phyloP scores from a whole-genome alignment of 2,113 vertebrate species.

The Hippocampus guttulatus region DNA sequence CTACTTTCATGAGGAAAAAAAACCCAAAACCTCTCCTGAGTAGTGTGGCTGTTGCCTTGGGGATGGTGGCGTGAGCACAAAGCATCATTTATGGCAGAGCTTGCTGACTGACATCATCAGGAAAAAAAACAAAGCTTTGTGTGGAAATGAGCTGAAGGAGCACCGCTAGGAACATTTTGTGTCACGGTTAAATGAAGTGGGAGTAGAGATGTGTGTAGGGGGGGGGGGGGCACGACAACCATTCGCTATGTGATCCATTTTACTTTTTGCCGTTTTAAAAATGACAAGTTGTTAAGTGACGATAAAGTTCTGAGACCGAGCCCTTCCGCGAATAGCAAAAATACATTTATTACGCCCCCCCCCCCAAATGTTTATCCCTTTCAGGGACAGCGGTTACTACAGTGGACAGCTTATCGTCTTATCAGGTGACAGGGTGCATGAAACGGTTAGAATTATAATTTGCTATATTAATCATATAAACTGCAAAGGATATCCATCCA shows the following conservation, averaged over 20 bases:
- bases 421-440: too few relatives aligned
- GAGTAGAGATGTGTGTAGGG: neutral
- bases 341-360: too few relatives aligned
- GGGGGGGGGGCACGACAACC: too few relatives aligned
- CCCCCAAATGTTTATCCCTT: too few relatives aligned
- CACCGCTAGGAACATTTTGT: constrained; percentile 8
- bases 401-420: too few relatives aligned
- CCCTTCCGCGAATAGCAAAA: too few relatives aligned
- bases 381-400: too few relatives aligned
- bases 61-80: constrained; percentile 57
- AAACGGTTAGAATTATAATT: too few relatives aligned
- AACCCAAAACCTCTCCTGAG: constrained; percentile 53
- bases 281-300: too few relatives aligned
- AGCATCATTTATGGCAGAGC: constrained; percentile 54
- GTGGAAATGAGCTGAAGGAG: constrained; percentile 22
- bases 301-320: too few relatives aligned
- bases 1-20: constrained; percentile 54
- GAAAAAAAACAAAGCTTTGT: constrained; percentile 27
- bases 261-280: neutral
- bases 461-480: too few relatives aligned
- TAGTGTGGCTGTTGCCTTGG: constrained; percentile 43
- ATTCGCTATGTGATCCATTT: neutral
- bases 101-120: constrained; percentile 51
- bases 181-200: constrained; percentile 5
- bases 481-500: too few relatives aligned